Evolutionary conservation across 2,888 invertebrate species (phyloP), one percentile per base, ranked within the genome.

Genomic region (Heteromyza rotundicornis): DNA sequence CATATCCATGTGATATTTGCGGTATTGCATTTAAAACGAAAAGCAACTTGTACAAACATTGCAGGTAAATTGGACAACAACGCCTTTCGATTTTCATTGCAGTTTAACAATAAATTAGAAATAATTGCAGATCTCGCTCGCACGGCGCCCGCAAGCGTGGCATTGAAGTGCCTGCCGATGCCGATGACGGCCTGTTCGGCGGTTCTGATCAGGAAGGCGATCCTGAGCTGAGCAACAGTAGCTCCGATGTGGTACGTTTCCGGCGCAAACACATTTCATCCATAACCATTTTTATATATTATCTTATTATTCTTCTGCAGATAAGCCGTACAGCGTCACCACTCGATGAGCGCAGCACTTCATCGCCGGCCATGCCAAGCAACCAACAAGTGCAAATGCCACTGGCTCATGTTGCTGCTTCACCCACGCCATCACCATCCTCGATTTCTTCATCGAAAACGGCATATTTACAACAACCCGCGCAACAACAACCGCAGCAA

Each of bases 11-110:
- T 84, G 86, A 88, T 74, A 90, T 91, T 69, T 96, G 95, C 83
- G 94, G 94, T 69, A 93, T 95, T 84, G 92, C 94, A 74, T 96
- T 96, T 85, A 96, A 96, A 84, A 96, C 96, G 20, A 93, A 94
- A 82, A 95, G 95, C 74, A 96, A 96, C 84, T 87, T 95, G 70
- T 95, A 94, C 82, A 96, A 96, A 83, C 95, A 95, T 84, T 89
- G 92, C 82, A 85, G 89, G 78, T 86, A 62, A 70, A 64, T 35
- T 35, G 36, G 2, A 35, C n/a, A n/a, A n/a, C n/a, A n/a, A n/a
- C n/a, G n/a, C n/a, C n/a, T n/a, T n/a, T n/a, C n/a, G n/a, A n/a
- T n/a, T n/a, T n/a, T n/a, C n/a, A n/a, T n/a, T n/a, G n/a, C n/a
- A n/a, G n/a, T n/a, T n/a, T n/a, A n/a, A n/a, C n/a, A n/a, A n/a